These are phyloP conservation scores for Teleopsis dalmanni DNA, from an alignment of 1,140 invertebrate species.

Conservation along the genomic window DNA sequence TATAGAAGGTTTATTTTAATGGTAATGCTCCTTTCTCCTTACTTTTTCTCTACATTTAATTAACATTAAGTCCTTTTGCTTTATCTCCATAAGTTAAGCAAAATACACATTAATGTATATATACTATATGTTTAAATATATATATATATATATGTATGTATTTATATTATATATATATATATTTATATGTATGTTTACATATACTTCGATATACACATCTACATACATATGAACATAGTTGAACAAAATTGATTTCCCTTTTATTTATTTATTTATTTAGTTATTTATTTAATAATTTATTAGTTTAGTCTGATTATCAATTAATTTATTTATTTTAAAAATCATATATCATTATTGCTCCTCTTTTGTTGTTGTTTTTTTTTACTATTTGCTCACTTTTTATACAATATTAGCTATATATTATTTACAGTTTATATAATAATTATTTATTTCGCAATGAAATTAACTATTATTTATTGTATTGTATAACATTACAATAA, in stretches of 20 bases:
- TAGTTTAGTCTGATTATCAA: background rate
- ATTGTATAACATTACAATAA: background rate
- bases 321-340: background rate
- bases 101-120: background rate
- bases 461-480: background rate
- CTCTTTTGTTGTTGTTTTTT: background rate
- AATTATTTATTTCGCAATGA: background rate
- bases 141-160: background rate
- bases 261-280: background rate
- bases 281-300: background rate
- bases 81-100: background rate
- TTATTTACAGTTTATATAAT: too few species aligned
- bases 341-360: background rate
- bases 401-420: too few species aligned
- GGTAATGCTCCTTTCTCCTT: too few species aligned
- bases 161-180: background rate
- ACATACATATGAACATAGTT: slow-evolving; percentile 1
- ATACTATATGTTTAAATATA: background rate
- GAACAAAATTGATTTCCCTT: background rate
- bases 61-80: too few species aligned
- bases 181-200: background rate
- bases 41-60: too few species aligned
- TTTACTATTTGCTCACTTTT: background rate
- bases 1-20: too few species aligned
- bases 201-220: background rate